Evolutionary conservation across 2,888 invertebrate genomes (phyloP), one percentile per base, ranked within the genome.

Genomic region (Liodrosophila aerea): DNA sequence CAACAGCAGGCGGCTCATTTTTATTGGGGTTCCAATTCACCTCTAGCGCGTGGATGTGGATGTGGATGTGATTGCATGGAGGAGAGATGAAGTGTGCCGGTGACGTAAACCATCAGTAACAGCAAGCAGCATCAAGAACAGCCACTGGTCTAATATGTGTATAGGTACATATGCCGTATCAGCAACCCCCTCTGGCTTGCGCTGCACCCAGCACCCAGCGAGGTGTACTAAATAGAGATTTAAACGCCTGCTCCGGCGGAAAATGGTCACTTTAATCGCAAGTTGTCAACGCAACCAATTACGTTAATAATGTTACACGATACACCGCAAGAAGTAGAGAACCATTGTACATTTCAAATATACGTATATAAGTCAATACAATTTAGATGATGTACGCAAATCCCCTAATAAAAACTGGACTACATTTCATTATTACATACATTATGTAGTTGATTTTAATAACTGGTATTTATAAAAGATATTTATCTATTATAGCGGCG

Each of bases 181-280:
- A n/a, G 11, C 61, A 61, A 68, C 67, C 70, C 76, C 46, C 52
- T 16, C 43, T 34, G 8, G 16, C 15, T 56, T n/a, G n/a, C n/a
- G n/a, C n/a, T n/a, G n/a, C n/a, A n/a, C n/a, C n/a, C n/a, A n/a
- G n/a, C n/a, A n/a, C 31, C 36, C 52, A 53, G n/a, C 44, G 74
- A 78, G 86, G 86, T 86, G 86, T 71, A 82, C 71, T 87, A 86
- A 86, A 84, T 84, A 73, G 67, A 82, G 86, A 86, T 87, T 87
- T 87, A 81, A 81, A 72, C 86, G 87, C 87, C 87, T 61, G 53
- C 34, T 33, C 47, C 51, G 63, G 49, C 66, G 64, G 60, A 37
- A 54, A 66, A 50, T 75, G 73, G 63, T 67, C 68, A 70, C 69
- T 69, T 62, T 53, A 16, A 49, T 49, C 46, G 44, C 9, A 37